phyloP scores from a whole-genome alignment of 1,140 invertebrate genomes.

The Cydia pomonella region DNA sequence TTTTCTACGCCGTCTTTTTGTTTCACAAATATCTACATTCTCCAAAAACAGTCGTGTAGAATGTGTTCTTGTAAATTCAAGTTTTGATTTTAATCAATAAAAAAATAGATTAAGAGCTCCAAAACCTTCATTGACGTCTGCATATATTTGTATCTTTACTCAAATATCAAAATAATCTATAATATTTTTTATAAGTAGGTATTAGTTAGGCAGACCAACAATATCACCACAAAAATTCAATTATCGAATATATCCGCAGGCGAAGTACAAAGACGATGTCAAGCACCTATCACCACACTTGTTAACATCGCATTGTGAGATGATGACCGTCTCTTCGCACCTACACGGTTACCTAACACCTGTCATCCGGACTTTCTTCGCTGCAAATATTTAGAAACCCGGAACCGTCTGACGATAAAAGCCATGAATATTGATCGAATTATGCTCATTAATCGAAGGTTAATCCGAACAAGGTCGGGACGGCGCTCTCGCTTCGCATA shows the following conservation, averaged over 20 bases:
- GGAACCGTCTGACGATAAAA: slow-evolving; percentile 5
- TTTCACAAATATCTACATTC: too few species aligned
- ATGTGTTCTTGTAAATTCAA: too few species aligned
- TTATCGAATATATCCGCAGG: not conserved
- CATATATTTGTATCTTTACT: too few species aligned
- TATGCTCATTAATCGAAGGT: slow-evolving; percentile 21
- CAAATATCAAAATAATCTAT: too few species aligned
- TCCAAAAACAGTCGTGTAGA: too few species aligned
- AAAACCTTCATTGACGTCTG: too few species aligned
- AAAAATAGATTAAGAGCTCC: too few species aligned
- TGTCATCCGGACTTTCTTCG: slow-evolving; percentile 26
- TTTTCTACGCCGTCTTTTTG: too few species aligned
- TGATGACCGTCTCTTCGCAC: not conserved
- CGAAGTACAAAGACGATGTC: not conserved
- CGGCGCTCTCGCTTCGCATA: not conserved
- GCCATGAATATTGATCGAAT: slow-evolving; percentile 24
- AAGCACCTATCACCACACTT: not conserved
- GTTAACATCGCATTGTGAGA: not conserved
- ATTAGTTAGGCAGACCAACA: too few species aligned
- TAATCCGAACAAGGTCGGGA: slow-evolving; percentile 14
- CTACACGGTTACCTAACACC: slow-evolving; percentile 18
- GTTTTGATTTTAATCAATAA: too few species aligned
- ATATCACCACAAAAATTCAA: not conserved
- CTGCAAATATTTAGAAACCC: slow-evolving; percentile 16
- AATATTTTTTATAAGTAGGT: too few species aligned